Percentiles rank a stretch among this genome's conserved stretches.
Conservation (phyloP, 2,113 vertebrate species). For the Menidia beryllina region DNA sequence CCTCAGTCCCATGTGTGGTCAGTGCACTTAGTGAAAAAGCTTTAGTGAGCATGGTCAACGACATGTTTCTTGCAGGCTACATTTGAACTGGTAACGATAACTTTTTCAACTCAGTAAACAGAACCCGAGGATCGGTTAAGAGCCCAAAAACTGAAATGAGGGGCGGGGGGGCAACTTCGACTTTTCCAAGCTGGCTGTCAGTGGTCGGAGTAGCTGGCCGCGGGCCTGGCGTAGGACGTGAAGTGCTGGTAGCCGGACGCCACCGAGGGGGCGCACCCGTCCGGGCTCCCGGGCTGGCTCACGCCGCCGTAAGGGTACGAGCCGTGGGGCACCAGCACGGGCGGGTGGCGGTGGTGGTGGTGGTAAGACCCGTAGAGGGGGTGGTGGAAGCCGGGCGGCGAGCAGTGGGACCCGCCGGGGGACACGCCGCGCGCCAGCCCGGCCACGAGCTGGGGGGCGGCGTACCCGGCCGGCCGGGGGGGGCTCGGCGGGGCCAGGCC, state of each 20-base stretch:
- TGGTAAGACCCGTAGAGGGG: constrained; percentile 65
- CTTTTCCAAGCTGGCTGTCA: constrained; percentile 5
- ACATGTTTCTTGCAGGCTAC: background rate
- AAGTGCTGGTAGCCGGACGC: constrained; percentile 62
- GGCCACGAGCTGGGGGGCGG: constrained; percentile 21
- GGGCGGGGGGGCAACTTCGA: constrained; percentile 26
- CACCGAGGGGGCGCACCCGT: constrained; percentile 58
- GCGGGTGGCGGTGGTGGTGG: constrained; percentile 59
- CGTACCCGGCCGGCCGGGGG: constrained; percentile 39
- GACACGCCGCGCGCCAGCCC: constrained; percentile 59
- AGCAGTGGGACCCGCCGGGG: constrained; percentile 61
- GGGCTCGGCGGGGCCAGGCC: constrained; percentile 46
- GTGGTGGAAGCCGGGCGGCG: constrained; percentile 56
- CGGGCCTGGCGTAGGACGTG: constrained; percentile 40
- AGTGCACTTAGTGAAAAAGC: no score
- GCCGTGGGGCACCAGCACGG: constrained; percentile 70
- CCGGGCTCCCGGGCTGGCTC: constrained; percentile 71
- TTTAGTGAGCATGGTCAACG: no score
- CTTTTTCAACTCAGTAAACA: background rate
- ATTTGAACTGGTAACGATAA: constrained; percentile 1
- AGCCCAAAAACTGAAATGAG: constrained; percentile 37
- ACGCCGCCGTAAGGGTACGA: constrained; percentile 63
- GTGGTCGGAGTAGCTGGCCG: constrained; percentile 26
- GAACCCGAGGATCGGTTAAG: no score
- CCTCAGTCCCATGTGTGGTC: no score